Conservation (phyloP, 2,113 vertebrate genomes). For the Proterorhinus semilunaris region DNA sequence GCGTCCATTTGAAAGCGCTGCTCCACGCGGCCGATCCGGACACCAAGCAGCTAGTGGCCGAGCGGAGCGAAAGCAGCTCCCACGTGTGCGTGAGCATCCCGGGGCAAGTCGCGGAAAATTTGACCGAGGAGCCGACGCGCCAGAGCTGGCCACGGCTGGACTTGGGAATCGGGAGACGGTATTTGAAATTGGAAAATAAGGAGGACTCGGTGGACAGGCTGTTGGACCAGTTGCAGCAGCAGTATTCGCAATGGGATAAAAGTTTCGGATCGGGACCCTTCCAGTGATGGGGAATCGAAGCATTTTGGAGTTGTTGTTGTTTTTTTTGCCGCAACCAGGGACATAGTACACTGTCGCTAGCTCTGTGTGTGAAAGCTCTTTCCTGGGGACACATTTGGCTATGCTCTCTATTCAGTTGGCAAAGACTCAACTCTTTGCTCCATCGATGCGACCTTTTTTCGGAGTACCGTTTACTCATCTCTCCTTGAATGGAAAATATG, state of each 20-base stretch:
- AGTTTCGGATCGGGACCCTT: slow-evolving; percentile 71
- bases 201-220: slow-evolving; percentile 80
- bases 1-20: slow-evolving; percentile 8
- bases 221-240: slow-evolving; percentile 70
- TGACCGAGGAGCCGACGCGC: slow-evolving; percentile 75
- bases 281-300: slow-evolving; percentile 51
- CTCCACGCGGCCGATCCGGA: rapidly evolving
- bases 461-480: neutral
- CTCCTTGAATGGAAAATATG: slow-evolving; percentile 9
- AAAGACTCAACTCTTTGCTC: neutral
- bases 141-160: slow-evolving; percentile 90
- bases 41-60: neutral
- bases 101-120: slow-evolving; percentile 30
- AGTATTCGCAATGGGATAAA: slow-evolving; percentile 60
- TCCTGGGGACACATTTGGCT: too few species aligned
- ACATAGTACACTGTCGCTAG: neutral
- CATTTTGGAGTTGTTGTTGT: neutral
- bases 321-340: neutral
- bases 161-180: slow-evolving; percentile 74
- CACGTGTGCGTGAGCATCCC: slow-evolving; percentile 66
- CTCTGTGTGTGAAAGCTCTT: neutral
- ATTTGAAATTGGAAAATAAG: slow-evolving; percentile 82
- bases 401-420: neutral
- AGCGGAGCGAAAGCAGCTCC: slow-evolving; percentile 37
- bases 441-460: neutral